Percentiles rank a stretch among this genome's conserved stretches.
Conservation (phyloP, 2,797 vertebrate species). For the Bufotes viridis region DNA sequence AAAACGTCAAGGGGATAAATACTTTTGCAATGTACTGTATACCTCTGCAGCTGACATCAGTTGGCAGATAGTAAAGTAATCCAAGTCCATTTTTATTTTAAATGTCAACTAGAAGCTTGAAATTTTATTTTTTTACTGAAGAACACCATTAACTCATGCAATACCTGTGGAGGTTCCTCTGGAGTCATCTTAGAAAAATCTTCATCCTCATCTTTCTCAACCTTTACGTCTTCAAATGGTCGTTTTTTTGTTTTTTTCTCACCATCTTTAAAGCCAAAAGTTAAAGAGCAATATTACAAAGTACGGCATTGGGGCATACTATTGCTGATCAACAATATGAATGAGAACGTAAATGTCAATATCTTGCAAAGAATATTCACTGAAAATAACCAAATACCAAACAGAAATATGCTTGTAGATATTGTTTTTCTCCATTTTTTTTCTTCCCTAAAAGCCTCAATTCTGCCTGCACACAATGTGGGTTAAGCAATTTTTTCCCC, state of each 20-base stretch:
- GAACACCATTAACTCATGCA: not conserved
- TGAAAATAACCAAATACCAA: too few species aligned
- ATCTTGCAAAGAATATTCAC: too few species aligned
- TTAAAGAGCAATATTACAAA: conserved; percentile 19
- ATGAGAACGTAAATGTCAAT: too few species aligned
- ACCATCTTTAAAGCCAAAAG: conserved; percentile 77
- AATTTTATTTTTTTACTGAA: not conserved
- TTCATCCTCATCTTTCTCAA: conserved; percentile 84
- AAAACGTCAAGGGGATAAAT: too few species aligned
- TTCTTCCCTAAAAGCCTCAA: too few species aligned
- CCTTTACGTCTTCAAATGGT: conserved; percentile 90
- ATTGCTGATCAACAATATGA: too few species aligned
- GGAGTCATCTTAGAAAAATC: conserved; percentile 88
- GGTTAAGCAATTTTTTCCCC: too few species aligned
- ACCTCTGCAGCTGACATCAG: not conserved
- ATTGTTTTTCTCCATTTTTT: too few species aligned
- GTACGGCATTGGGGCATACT: too few species aligned
- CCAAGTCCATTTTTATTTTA: not conserved
- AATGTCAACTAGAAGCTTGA: not conserved
- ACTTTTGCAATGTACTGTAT: too few species aligned
- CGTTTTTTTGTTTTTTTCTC: conserved; percentile 93
- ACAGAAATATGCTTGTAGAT: too few species aligned
- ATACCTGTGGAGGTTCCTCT: conserved; percentile 91
- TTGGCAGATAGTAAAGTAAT: not conserved
- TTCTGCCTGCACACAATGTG: too few species aligned